Base-by-base conservation (phyloP, 2,888 invertebrate genomes). In the Chloroclysta siterata region DNA sequence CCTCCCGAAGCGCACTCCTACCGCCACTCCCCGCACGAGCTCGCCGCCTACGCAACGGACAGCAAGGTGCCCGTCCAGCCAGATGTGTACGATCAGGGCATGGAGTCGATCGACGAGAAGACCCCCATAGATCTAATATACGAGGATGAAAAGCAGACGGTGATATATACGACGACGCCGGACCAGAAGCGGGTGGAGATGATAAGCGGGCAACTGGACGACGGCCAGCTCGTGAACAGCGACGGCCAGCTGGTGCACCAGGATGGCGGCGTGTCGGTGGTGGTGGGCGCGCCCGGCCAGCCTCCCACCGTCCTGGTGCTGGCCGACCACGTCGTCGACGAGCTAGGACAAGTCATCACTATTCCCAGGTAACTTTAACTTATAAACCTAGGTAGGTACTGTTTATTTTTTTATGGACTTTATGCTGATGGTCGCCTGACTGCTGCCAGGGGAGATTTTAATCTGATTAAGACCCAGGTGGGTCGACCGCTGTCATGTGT, bases 151-250 rank as follows among this genome's bases (percentile, higher is more conserved):
- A 96, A 96, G 81, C 96, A 97, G 83, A 97, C 97, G 2, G 96
- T 97, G 65, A 97, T 97, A 83, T 97, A 97, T 78, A 97, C 97
- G 56, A 95, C 96, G 65, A 94, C 95, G 11, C 95, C 95, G 63
- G 96, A 97, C 81, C 96, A 96, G 80, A 96, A 97, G 84, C 95
- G 96, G 51, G 95, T 97, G 50, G 97, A 97, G 89, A 96, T 97
- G 88, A 95, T 95, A 81, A 95, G 95, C 70, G 95, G 95, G 14
- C 95, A 95, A 89, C 89, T 93, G 53, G 93, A 94, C 55, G 94
- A 94, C 68, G 94, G 93, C 22, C 94, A 94, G 75, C 85, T 94
- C 69, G 93, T 94, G 71, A 88, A 91, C 74, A 89, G 94, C 48
- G 90, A 89, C 62, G 90, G 89, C 29, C 89, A 90, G 75, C 82